These are phyloP conservation scores for Chalcis sispes DNA, from an alignment of 2,888 invertebrate genomes.

Conservation along the genomic window DNA sequence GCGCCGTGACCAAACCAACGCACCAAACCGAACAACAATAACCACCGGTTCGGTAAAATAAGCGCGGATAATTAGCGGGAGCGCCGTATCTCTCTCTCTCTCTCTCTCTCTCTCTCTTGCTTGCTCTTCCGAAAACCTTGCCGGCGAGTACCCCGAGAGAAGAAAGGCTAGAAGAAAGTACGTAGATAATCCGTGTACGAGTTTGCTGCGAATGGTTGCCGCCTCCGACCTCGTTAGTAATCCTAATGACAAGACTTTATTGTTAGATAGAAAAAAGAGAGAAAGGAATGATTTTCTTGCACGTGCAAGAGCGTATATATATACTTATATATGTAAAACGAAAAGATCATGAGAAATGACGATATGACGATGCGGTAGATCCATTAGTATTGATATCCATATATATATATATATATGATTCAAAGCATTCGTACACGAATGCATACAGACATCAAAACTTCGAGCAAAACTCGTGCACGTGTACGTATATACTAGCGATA, in stretches of 20 bases:
- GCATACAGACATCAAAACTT: background rate
- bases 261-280: slow-evolving; percentile 37
- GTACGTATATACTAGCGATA: background rate
- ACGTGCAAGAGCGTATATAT: slow-evolving; percentile 8
- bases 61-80: slow-evolving; percentile 40
- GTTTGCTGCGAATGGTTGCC: slow-evolving; percentile 7
- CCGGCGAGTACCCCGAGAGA: no score
- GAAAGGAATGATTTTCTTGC: no score
- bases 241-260: slow-evolving; percentile 60
- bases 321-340: background rate
- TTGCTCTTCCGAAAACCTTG: no score
- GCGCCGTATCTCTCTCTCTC: background rate
- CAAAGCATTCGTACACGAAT: no score
- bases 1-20: background rate
- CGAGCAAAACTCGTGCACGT: background rate
- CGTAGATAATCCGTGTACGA: slow-evolving; percentile 38
- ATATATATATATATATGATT: slow-evolving; percentile 1
- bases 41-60: slow-evolving; percentile 35
- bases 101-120: no score
- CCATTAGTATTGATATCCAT: background rate
- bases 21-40: slow-evolving; percentile 18
- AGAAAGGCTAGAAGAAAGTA: background rate
- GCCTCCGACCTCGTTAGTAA: slow-evolving; percentile 59
- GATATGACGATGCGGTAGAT: slow-evolving; percentile 51
- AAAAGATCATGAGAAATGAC: slow-evolving; percentile 52